Conservation (phyloP, 2,113 vertebrate species). For the Catharus minimus region DNA sequence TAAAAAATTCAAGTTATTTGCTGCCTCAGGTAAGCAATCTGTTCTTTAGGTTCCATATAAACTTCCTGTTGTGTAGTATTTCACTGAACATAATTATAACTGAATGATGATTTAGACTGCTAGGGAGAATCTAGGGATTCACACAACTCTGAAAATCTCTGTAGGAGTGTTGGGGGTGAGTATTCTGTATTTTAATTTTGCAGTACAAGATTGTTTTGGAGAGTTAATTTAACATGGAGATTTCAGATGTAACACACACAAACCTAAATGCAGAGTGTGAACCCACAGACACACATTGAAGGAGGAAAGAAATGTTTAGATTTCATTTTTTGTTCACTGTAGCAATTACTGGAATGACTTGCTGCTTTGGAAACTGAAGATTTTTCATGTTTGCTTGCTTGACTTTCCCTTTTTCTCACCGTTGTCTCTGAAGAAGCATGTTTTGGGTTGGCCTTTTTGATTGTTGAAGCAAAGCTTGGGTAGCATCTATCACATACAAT, state of each 20-base stretch:
- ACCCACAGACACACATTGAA: neutral
- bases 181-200: neutral
- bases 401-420: neutral
- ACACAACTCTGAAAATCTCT: neutral
- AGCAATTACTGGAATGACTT: neutral
- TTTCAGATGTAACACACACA: neutral
- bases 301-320: neutral
- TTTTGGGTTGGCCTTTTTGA: neutral
- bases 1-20: neutral
- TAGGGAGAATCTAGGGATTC: neutral
- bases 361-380: neutral
- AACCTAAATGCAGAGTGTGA: neutral
- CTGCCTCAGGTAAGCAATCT: neutral
- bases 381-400: neutral
- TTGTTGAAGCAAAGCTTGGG: neutral
- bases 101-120: neutral
- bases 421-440: neutral
- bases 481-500: neutral
- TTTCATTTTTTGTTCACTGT: neutral
- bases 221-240: neutral
- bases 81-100: neutral
- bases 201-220: neutral
- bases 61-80: neutral
- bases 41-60: neutral
- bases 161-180: neutral